Evolutionary conservation across 2,797 vertebrate genomes (phyloP), one percentile per base, ranked within the genome.

Genomic region (Phalloptychus januarius): DNA sequence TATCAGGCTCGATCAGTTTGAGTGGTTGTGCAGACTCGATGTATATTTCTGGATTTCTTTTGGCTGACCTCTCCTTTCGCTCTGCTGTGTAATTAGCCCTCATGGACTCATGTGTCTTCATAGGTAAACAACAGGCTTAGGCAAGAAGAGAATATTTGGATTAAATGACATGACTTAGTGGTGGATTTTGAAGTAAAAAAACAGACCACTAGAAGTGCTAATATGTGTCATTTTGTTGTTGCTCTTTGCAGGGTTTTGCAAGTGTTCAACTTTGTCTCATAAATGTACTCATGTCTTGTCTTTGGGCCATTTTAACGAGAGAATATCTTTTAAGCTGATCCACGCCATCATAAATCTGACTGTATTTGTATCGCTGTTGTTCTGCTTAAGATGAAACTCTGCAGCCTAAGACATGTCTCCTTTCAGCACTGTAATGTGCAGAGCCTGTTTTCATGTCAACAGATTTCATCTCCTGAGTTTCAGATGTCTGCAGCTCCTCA

Each of bases 1-100:
- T 86, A 89, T 90, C 85, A 88, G 79, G 77, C 71, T 73, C 48
- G 78, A 91, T 89, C 81, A 87, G 79, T 87, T 82, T 77, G 77
- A 84, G 77, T 80, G 72, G 83, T 71, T 81, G 75, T 82, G 65
- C 83, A 91, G 82, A 87, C 79, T 83, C 42, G n/a, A 38, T 87
- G 74, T 83, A 70, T 87, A 86, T 85, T 87, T 89, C 72, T 84
- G 75, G 82, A 80, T 80, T 56, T 84, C 84, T 87, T 85, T 86
- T 84, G 82, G 67, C 83, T 81, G 48, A 11, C 46, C 76, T 83
- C 72, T 75, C 38, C 23, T 85, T 16, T 28, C 45, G 76, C 77
- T 88, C 15, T 48, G 42, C 73, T 67, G 56, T 67, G 63, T 89
- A 91, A 88, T 91, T 86, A 86, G 82, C 48, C 69, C 70, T 23